Evolutionary conservation across 2,888 invertebrate species (phyloP).

Genomic region (Entomobrya proxima): DNA sequence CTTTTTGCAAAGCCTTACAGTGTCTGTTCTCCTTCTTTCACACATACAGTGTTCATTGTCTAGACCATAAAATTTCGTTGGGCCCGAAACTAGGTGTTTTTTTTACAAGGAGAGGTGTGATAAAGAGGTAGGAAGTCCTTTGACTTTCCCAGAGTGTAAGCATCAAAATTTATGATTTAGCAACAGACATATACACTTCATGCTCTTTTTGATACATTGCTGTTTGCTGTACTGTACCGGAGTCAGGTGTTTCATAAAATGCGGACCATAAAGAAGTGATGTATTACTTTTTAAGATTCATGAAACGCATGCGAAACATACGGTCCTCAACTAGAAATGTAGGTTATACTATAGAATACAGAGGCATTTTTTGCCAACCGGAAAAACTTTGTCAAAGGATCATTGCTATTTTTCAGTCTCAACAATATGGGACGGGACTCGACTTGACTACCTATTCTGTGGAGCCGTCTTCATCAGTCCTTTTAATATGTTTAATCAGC

Average conservation of each 20-base stretch:
- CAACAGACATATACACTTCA: not conserved
- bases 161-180: conserved; percentile 45
- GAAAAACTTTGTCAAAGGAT: not conserved
- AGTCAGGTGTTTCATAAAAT: conserved; percentile 38
- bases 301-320: conserved; percentile 2
- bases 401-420: not conserved
- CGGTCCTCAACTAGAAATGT: not conserved
- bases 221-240: not conserved
- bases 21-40: not conserved
- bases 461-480: not conserved
- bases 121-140: conserved; percentile 34
- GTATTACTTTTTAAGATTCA: conserved; percentile 25
- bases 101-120: conserved; percentile 11
- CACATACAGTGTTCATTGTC: conserved; percentile 17
- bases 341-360: not conserved
- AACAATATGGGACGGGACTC: not conserved
- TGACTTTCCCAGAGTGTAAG: conserved; percentile 11
- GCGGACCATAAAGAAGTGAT: conserved; percentile 31
- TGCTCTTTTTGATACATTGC: not conserved
- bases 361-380: conserved; percentile 7
- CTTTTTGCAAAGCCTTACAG: not conserved
- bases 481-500: conserved; percentile 13
- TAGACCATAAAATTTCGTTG: conserved; percentile 37
- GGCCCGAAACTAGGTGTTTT: conserved; percentile 14
- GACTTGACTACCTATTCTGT: not conserved